Conservation (phyloP, 2,113 vertebrate genomes). For the Clarias batrachus region DNA sequence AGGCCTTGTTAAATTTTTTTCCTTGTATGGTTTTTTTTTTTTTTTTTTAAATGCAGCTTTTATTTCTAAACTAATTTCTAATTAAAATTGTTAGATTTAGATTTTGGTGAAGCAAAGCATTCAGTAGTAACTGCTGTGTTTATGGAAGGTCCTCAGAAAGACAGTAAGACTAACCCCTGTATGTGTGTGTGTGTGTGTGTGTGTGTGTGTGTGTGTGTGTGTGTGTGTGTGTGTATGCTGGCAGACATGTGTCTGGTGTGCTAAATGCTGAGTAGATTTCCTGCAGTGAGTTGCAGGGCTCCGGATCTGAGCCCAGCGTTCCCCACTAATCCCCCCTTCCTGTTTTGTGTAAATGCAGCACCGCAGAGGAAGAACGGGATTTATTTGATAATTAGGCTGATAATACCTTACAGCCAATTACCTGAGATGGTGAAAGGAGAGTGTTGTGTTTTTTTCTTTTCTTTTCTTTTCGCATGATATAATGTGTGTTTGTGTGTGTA, state of each 20-base stretch:
- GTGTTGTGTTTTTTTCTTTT: not conserved
- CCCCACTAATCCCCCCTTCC: slow-evolving; percentile 75
- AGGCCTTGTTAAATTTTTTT: not conserved
- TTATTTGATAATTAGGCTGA: slow-evolving; percentile 71
- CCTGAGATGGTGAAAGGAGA: slow-evolving; percentile 48
- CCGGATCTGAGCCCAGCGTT: slow-evolving; percentile 69
- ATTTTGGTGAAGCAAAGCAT: not conserved
- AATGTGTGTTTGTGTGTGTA: slow-evolving; percentile 13
- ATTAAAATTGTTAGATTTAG: not conserved
- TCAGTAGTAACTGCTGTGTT: not conserved
- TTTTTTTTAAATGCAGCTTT: too few relatives aligned
- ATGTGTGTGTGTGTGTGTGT: slow-evolving; percentile 31
- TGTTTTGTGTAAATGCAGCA: slow-evolving; percentile 67
- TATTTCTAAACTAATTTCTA: too few relatives aligned
- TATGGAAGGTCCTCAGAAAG: not conserved
- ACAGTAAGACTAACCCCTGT: not conserved
- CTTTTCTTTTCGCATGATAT: slow-evolving; percentile 12
- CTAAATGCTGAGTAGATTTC: slow-evolving; percentile 53
- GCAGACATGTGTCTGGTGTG: slow-evolving; percentile 43
- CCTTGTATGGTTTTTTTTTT: not conserved
- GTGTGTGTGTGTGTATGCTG: slow-evolving; percentile 10
- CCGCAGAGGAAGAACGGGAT: slow-evolving; percentile 67
- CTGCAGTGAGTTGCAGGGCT: slow-evolving; percentile 59
- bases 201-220: slow-evolving; percentile 22
- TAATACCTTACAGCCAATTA: slow-evolving; percentile 62